Conservation (phyloP, 2,797 vertebrate genomes). For the Merluccius polli region DNA sequence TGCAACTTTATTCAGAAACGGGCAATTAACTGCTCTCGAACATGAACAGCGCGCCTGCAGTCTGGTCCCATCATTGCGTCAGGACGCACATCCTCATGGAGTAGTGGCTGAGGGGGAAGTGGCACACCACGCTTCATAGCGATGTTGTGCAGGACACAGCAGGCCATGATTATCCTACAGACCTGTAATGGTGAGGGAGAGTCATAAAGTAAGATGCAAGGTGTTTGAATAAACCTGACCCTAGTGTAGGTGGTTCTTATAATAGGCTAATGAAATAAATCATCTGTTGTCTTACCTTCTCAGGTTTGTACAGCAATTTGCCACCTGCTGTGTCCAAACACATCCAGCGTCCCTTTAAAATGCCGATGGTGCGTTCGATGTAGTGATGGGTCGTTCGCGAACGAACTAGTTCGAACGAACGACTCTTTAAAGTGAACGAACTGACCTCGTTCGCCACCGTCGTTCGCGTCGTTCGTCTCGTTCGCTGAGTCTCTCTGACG, state of each 20-base stretch:
- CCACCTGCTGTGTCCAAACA: conserved; percentile 22
- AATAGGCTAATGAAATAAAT: too few relatives aligned
- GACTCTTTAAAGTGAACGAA: too few relatives aligned
- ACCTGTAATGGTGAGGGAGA: neutral
- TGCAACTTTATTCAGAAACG: too few relatives aligned
- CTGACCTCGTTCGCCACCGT: too few relatives aligned
- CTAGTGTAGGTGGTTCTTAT: too few relatives aligned
- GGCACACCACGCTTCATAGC: conserved; percentile 14
- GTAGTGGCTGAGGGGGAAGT: conserved; percentile 9
- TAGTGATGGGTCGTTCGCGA: too few relatives aligned
- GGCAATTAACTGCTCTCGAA: too few relatives aligned
- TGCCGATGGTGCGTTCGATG: conserved; percentile 15
- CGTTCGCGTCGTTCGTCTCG: too few relatives aligned
- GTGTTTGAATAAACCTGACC: neutral
- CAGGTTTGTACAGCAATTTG: conserved; percentile 10
- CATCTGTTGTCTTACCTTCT: conserved; percentile 5
- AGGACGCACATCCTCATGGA: conserved; percentile 11
- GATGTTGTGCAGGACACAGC: conserved; percentile 10
- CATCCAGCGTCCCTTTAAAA: conserved; percentile 21
- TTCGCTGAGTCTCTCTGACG: too few relatives aligned
- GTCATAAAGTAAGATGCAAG: neutral
- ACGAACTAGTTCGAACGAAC: too few relatives aligned
- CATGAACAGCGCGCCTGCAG: neutral
- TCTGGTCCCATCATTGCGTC: conserved; percentile 2
- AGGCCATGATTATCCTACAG: neutral